Percentiles rank a stretch among this genome's conserved stretches.
Evolutionary conservation across 30 jellyfish, hydroid and myxozoan genomes (phyloP).

Genomic region (Aurelia sp.): DNA sequence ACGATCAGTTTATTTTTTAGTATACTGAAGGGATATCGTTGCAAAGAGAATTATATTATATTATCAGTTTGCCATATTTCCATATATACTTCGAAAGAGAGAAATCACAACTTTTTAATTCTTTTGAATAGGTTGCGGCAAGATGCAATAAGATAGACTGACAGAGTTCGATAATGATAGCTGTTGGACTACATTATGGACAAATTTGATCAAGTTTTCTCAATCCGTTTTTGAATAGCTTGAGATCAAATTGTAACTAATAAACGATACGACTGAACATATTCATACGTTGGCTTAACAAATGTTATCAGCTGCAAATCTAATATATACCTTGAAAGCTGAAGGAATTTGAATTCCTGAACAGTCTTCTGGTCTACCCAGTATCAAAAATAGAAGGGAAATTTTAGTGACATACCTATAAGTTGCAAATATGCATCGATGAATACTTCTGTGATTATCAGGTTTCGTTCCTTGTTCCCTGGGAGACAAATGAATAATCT

Average conservation of each 20-base stretch:
- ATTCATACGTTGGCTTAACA: neutral
- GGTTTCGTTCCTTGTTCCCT: conserved; percentile 68
- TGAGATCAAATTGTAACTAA: too few relatives aligned
- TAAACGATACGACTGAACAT: too few relatives aligned
- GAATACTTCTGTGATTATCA: conserved; percentile 78
- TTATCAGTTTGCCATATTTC: too few relatives aligned
- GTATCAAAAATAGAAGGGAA: neutral
- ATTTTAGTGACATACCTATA: conserved; percentile 42
- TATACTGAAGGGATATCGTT: too few relatives aligned
- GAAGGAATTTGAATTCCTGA: neutral
- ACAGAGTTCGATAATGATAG: neutral
- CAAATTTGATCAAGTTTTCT: neutral
- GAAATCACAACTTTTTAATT: too few relatives aligned
- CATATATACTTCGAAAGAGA: too few relatives aligned
- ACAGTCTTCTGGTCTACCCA: neutral
- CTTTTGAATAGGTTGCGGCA: too few relatives aligned
- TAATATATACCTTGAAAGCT: neutral
- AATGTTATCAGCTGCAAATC: neutral
- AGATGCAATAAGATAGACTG: neutral
- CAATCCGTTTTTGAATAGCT: too few relatives aligned
- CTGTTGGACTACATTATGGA: neutral
- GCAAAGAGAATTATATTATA: too few relatives aligned
- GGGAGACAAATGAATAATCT: neutral
- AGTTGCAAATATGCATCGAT: conserved; percentile 71
- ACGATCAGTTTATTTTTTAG: too few relatives aligned